Conservation (phyloP, 2,113 vertebrate species). For the Plecotus auritus region DNA sequence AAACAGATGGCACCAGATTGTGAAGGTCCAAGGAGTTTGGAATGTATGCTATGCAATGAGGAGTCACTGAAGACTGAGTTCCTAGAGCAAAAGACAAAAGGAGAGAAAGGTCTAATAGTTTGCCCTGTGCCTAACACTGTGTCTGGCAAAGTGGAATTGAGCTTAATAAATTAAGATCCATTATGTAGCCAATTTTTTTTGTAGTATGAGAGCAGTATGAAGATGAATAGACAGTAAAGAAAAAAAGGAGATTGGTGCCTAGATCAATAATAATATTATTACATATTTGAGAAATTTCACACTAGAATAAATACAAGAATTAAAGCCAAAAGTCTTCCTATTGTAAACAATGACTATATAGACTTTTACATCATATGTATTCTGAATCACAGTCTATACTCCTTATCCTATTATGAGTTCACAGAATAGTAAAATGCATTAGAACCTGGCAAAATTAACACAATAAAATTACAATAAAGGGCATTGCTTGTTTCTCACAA, state of each 20-base stretch:
- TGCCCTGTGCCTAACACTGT: not conserved
- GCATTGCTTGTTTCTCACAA: not conserved
- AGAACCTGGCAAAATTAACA: not conserved
- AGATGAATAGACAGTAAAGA: not conserved
- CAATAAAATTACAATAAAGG: conserved; percentile 11
- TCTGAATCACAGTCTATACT: conserved; percentile 13
- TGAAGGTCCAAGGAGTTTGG: not conserved
- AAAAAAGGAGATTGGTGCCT: not conserved
- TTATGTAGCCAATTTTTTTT: not conserved
- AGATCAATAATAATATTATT: conserved; percentile 17
- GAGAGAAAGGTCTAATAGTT: not conserved
- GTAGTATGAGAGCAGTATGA: not conserved
- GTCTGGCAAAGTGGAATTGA: not conserved
- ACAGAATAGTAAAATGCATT: conserved; percentile 6
- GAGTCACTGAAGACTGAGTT: not conserved
- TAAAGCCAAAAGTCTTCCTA: not conserved
- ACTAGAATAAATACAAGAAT: not conserved
- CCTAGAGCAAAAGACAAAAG: not conserved
- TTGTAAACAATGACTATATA: not conserved
- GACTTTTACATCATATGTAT: not conserved
- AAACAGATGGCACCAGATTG: not conserved
- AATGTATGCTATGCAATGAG: not conserved
- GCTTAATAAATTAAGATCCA: not conserved
- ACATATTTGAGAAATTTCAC: not conserved
- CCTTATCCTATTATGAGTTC: not conserved